These are phyloP conservation scores for Hystrix brachyura DNA, from an alignment of 2,113 vertebrate species.

Conservation along the genomic window DNA sequence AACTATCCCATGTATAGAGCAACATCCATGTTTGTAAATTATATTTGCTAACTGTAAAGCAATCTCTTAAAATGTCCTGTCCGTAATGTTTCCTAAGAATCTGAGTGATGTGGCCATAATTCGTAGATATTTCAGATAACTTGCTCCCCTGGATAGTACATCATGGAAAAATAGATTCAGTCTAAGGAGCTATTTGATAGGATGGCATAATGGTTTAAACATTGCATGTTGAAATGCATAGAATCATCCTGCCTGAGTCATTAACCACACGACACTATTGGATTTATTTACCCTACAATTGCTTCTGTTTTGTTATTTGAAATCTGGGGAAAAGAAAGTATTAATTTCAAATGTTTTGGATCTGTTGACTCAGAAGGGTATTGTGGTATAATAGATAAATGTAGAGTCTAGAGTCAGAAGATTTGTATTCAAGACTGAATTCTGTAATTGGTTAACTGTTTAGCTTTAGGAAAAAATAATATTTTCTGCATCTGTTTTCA, in stretches of 20 bases:
- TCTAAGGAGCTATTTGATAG: neutral
- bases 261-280: neutral
- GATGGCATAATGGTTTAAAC: neutral
- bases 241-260: neutral
- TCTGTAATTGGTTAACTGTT: neutral
- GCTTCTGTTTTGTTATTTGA: neutral
- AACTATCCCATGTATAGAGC: neutral
- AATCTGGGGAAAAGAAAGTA: neutral
- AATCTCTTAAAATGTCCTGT: neutral
- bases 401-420: neutral
- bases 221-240: neutral
- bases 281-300: neutral
- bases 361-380: neutral
- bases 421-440: neutral
- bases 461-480: neutral
- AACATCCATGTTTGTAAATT: neutral
- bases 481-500: neutral
- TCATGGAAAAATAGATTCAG: neutral
- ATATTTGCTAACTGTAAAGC: slow-evolving; percentile 10
- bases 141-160: neutral
- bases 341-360: neutral
- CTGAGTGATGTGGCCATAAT: neutral
- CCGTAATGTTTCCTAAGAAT: neutral
- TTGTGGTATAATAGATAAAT: neutral
- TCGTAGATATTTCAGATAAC: neutral